These are phyloP conservation scores for Montipora foliosa DNA, from an alignment of 64 coral and sea anemone genomes.

Conservation along the genomic window DNA sequence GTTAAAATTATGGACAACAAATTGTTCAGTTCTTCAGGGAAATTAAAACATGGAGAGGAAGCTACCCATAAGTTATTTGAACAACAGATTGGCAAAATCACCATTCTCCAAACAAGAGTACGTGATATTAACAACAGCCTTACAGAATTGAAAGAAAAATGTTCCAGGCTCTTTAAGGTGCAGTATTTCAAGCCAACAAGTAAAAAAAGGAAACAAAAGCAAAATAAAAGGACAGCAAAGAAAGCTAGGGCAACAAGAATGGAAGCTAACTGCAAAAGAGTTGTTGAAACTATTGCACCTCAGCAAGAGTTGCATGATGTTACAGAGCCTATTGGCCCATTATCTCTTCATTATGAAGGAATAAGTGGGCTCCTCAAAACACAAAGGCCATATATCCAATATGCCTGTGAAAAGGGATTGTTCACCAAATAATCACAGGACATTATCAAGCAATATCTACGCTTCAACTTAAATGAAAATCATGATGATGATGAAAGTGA, in stretches of 20 bases:
- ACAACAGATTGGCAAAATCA: slow-evolving; percentile 64
- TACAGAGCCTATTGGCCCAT: slow-evolving; percentile 13
- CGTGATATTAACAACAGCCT: slow-evolving; percentile 48
- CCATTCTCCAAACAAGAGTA: slow-evolving; percentile 73
- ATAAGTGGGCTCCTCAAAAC: no score
- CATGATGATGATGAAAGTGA: background rate
- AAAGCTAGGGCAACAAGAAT: no score
- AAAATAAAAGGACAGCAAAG: no score
- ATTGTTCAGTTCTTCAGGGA: slow-evolving; percentile 64
- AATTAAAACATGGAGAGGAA: slow-evolving; percentile 59
- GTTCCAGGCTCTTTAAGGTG: background rate
- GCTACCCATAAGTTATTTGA: slow-evolving; percentile 69
- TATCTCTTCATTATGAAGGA: background rate
- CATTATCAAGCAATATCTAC: slow-evolving; percentile 10
- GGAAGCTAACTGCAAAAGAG: background rate
- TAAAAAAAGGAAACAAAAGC: no score
- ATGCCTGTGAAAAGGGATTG: background rate
- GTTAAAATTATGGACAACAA: slow-evolving; percentile 63
- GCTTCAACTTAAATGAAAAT: slow-evolving; percentile 17
- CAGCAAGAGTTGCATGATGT: background rate
- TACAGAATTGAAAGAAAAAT: slow-evolving; percentile 4
- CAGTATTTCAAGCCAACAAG: slow-evolving; percentile 37
- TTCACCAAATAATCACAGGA: slow-evolving; percentile 6
- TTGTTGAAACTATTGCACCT: slow-evolving; percentile 8
- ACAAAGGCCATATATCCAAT: no score